These are phyloP conservation scores for Ctenopoma kingsleyae DNA, from an alignment of 2,797 vertebrate genomes.

Conservation along the genomic window DNA sequence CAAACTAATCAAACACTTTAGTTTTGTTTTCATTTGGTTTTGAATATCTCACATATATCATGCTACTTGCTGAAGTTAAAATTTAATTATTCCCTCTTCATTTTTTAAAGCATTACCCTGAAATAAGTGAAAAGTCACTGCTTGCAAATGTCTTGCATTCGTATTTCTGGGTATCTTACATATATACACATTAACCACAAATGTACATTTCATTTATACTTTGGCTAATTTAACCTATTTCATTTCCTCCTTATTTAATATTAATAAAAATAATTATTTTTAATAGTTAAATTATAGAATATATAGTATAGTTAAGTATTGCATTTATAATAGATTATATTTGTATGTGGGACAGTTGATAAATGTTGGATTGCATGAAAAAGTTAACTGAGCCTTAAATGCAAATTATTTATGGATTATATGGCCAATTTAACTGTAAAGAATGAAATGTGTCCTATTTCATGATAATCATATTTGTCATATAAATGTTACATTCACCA, in stretches of 20 bases:
- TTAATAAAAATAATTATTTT: conserved; percentile 1
- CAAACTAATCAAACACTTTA: background rate
- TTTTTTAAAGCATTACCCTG: background rate
- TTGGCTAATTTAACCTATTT: background rate
- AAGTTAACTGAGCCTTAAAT: conserved; percentile 1
- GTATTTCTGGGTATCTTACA: no score
- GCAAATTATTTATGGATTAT: conserved; percentile 12
- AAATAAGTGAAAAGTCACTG: background rate
- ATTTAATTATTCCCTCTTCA: background rate
- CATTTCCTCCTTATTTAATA: conserved; percentile 12
- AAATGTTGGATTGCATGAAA: conserved; percentile 9
- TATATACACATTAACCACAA: no score
- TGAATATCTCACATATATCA: background rate
- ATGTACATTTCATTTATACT: conserved; percentile 1
- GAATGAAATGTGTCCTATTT: background rate
- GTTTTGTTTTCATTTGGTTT: background rate
- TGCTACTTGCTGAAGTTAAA: background rate
- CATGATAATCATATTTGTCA: background rate
- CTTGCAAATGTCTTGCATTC: background rate
- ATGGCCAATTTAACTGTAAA: background rate
- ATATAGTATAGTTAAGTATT: conserved; percentile 32
- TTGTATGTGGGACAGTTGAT: conserved; percentile 16
- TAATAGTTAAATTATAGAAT: conserved; percentile 28
- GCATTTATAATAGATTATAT: conserved; percentile 14
- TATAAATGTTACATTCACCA: no score